Percentiles rank a stretch among this genome's conserved stretches.
Evolutionary conservation across 2,888 invertebrate species (phyloP).

Genomic region (Cataglyphis cursor): DNA sequence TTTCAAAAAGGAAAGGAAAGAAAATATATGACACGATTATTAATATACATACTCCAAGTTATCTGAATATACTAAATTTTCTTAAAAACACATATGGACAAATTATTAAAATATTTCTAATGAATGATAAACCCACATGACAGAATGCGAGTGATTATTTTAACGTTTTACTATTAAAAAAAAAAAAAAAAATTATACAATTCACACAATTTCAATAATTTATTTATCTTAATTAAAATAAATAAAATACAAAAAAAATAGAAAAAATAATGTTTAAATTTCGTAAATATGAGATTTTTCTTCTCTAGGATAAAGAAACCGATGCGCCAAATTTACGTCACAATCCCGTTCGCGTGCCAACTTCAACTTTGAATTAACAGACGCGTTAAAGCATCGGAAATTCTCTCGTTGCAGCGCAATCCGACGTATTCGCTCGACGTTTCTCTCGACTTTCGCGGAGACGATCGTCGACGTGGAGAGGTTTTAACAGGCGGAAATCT

Average conservation of each 20-base stretch:
- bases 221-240: not conserved
- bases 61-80: not conserved
- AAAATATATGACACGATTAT: not conserved
- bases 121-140: not conserved
- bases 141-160: not conserved
- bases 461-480: conserved; percentile 65
- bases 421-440: conserved; percentile 44
- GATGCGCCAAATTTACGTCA: conserved; percentile 11
- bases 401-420: conserved; percentile 37
- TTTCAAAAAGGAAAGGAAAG: conserved; percentile 50
- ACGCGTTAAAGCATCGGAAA: conserved; percentile 67
- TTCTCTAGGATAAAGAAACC: not conserved
- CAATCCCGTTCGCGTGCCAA: conserved; percentile 23
- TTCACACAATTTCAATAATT: not conserved
- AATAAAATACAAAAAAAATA: not conserved
- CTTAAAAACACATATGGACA: no score
- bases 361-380: conserved; percentile 60
- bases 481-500: conserved; percentile 74
- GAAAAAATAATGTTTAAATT: not conserved
- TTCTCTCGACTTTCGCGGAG: conserved; percentile 66
- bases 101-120: not conserved
- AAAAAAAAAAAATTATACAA: not conserved
- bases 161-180: not conserved
- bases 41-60: not conserved
- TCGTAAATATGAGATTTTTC: not conserved